Percentiles rank a stretch among this genome's conserved stretches.
These are phyloP conservation scores for Xylota segnis DNA, from an alignment of 2,888 invertebrate species.

Conservation along the genomic window DNA sequence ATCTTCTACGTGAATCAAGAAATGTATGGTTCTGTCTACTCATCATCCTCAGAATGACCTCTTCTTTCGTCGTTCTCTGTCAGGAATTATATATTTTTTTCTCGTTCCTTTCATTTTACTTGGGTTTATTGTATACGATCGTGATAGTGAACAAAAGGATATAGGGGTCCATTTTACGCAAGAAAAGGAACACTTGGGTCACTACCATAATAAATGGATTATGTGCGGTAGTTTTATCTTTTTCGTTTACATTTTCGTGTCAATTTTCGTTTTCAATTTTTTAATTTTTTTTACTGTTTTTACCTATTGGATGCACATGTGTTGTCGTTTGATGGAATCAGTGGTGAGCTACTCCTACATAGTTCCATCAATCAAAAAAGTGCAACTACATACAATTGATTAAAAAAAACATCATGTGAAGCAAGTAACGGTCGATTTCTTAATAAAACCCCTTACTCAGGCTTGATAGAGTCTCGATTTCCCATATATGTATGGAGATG, in stretches of 20 bases:
- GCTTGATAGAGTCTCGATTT: too few relatives aligned
- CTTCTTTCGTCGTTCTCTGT: conserved; percentile 38
- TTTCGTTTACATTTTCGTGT: conserved; percentile 45
- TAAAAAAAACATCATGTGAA: background rate
- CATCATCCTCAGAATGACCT: conserved; percentile 52
- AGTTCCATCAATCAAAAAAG: conserved; percentile 4
- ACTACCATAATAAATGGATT: conserved; percentile 77
- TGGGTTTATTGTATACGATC: conserved; percentile 55
- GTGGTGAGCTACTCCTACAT: background rate
- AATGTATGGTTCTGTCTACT: conserved; percentile 38
- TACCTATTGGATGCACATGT: conserved; percentile 82
- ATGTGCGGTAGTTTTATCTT: conserved; percentile 77
- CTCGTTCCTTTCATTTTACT: conserved; percentile 22
- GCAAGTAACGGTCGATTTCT: background rate
- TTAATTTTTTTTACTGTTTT: conserved; percentile 77
- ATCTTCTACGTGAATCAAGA: conserved; percentile 19
- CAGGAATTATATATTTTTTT: conserved; percentile 8
- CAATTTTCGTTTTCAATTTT: conserved; percentile 65
- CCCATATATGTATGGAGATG: too few relatives aligned
- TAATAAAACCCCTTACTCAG: too few relatives aligned
- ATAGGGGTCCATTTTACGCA: conserved; percentile 68
- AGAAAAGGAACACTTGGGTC: conserved; percentile 71
- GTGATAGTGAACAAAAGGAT: conserved; percentile 62
- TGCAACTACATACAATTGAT: conserved; percentile 12
- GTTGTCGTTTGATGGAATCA: conserved; percentile 72